Base-by-base conservation (phyloP, 2,888 invertebrate genomes). In the Drosophila kambysellisi region DNA sequence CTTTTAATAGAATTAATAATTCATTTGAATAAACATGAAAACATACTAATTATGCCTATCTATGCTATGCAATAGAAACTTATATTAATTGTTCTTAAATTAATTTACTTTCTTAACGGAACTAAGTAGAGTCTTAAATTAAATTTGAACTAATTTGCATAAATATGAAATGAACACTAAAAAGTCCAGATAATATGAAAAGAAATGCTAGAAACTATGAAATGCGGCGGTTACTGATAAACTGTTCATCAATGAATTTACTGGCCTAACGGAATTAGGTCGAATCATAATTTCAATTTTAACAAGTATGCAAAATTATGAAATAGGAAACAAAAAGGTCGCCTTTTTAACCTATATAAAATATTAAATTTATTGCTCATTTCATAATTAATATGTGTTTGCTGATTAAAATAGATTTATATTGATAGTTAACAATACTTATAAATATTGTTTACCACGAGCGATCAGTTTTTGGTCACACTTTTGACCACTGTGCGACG, bases 401-500 rank as follows among this genome's bases (percentile, higher is more conserved):
- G 20, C 25, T 15, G 46, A 25, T 8, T 46, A 46, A 46, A 46
- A 15, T 8, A 25, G 46, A 15, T 4, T 8, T 15, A 4, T 25
- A 46, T 46, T 25, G 8, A 46, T 25, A 8, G 25, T 3, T 46
- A 4, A 25, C 46, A 15, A 25, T 25, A 15, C 25, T 15, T 25
- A 46, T 12, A 6, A 30, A 11, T 17, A 25, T 71, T 25, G 32
- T 43, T 43, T 52, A 58, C 50, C 81, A 76, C 81, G 78, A 81
- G 81, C 58, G 67, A 56, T 77, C 46, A 60, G 43, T 54, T 60
- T 52, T 50, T 35, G 20, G 4, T 54, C 29, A 33, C 6, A 52
- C 48, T 46, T 30, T 17, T n/a, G 37, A 53, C 78, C 78, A 79
- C 81, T 72, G 78, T 79, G 78, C 78, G 61, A 65, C 65, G 78